Conservation (phyloP, 2,797 vertebrate species). For the Pangasius krempfi region DNA sequence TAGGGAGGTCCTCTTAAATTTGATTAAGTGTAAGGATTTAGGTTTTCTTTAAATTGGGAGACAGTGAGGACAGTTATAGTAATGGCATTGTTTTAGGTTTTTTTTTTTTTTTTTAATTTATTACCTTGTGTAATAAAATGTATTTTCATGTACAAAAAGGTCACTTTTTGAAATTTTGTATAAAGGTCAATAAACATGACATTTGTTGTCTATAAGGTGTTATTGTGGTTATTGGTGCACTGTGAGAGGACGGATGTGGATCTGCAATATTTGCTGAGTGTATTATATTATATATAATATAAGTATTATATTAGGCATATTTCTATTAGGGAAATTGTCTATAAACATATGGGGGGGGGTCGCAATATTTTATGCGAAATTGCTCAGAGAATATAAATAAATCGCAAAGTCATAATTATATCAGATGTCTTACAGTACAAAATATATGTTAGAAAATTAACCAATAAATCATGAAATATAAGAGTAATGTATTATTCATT, state of each 20-base stretch:
- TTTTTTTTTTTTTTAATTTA: slow-evolving; percentile 70
- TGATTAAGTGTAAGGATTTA: slow-evolving; percentile 39
- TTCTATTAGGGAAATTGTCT: not conserved
- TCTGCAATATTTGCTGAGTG: not conserved
- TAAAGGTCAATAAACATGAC: slow-evolving; percentile 61
- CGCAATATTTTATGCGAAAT: not conserved
- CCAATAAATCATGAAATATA: not conserved
- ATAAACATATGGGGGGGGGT: not conserved
- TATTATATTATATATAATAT: not conserved
- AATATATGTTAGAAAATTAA: not conserved
- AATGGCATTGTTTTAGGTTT: slow-evolving; percentile 78
- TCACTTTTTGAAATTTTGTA: slow-evolving; percentile 61
- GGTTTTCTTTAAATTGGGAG: slow-evolving; percentile 44
- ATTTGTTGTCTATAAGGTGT: slow-evolving; percentile 61
- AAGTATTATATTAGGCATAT: not conserved
- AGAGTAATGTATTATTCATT: not conserved
- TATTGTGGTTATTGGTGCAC: slow-evolving; percentile 1
- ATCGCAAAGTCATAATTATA: not conserved
- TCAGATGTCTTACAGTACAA: not conserved
- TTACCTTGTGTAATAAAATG: slow-evolving; percentile 85
- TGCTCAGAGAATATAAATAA: not conserved
- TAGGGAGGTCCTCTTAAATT: slow-evolving; percentile 71
- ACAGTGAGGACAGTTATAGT: slow-evolving; percentile 54
- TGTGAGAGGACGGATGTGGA: too few species aligned
- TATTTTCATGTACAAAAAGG: slow-evolving; percentile 86